phyloP scores from a whole-genome alignment of 2,797 vertebrate genomes.

The Mergus octosetaceus region DNA sequence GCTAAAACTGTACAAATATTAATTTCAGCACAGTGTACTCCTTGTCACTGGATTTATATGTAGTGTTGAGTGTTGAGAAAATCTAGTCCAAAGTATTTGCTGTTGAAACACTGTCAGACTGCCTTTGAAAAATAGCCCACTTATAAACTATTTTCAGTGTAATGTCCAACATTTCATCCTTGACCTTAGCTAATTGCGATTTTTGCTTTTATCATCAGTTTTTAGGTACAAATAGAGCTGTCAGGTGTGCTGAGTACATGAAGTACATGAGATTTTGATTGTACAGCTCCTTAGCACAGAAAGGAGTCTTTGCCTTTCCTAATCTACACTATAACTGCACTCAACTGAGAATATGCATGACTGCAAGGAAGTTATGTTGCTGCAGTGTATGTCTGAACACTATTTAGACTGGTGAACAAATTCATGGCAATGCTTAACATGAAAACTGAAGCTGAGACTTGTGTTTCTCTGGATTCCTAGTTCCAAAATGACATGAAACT shows the following conservation, averaged over 20 bases:
- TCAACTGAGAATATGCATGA: background rate
- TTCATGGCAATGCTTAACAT: background rate
- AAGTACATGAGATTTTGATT: background rate
- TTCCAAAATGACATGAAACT: background rate
- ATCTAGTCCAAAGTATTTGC: background rate
- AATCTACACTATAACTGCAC: background rate
- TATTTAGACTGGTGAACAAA: background rate
- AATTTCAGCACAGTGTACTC: background rate
- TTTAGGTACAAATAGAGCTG: background rate
- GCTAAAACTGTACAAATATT: background rate
- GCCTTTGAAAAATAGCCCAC: background rate
- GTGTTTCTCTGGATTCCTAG: background rate
- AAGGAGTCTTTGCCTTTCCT: background rate
- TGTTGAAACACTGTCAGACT: background rate
- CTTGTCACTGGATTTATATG: background rate
- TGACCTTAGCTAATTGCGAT: accelerated
- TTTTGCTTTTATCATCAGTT: background rate
- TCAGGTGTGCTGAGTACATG: background rate
- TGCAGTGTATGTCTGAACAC: background rate
- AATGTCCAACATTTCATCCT: background rate
- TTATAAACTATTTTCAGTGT: background rate
- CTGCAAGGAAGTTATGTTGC: background rate
- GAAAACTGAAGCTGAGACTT: background rate
- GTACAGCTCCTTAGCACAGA: background rate
- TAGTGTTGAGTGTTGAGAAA: background rate